Evolutionary conservation across 2,888 invertebrate species (phyloP), one percentile per base, ranked within the genome.

Genomic region (Parnassius glacialis): DNA sequence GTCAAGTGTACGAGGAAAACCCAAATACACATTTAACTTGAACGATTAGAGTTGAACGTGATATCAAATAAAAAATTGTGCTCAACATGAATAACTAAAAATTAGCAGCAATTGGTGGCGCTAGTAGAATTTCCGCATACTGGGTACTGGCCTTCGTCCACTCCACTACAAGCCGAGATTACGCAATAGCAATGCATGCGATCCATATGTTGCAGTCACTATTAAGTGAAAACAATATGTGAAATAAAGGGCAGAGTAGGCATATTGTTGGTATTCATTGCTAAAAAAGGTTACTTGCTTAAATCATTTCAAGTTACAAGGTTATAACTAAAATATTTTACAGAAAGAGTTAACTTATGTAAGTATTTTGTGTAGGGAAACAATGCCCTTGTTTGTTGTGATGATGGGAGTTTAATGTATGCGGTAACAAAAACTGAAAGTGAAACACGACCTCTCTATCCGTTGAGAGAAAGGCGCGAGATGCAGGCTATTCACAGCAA

Each of bases 1-100:
- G 85, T 86, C 87, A 86, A 86, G 84, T 80, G 80, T 83, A 85
- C 81, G 79, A 85, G 82, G 83, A 84, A 79, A 81, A 79, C 20
- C 9, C 48, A 11, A 16, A 9, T 3, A 7, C 41, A 12, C 43
- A 43, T 52, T 52, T 9, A 34, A 51, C 43, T 42, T 48, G 1
- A 20, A 25, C 10, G 20, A 51, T 52, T 51, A 52, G n/a, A 59
- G 25, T 52, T 55, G 11, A 11, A 16, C 56, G 45, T 55, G 50
- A 54, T 52, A 47, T 16, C 10, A 54, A 44, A 66, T 65, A 64
- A 61, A 62, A 61, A 61, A 58, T 61, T 53, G 10, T 25, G 25
- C 55, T 56, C 43, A 11, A 61, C 59, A 59, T 61, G 51, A 54
- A 11, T 59, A 45, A 64, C 52, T 55, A 60, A 55, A 76, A 70